phyloP scores from a whole-genome alignment of 2,113 vertebrate species.

The Hypanus sabinus region DNA sequence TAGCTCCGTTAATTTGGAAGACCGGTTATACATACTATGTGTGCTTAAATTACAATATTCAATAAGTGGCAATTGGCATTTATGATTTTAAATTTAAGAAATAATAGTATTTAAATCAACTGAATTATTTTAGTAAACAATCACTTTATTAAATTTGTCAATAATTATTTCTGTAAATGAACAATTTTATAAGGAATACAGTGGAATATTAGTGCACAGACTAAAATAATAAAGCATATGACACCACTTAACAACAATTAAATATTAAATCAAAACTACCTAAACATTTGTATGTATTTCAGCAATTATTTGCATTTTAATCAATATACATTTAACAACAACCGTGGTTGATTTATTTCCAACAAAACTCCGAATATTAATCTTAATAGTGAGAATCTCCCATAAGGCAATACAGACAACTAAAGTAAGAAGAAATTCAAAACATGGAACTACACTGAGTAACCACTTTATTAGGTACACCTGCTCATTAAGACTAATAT shows the following conservation, averaged over 20 bases:
- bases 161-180: constrained; percentile 9
- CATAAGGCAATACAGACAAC: neutral
- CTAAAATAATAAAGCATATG: neutral
- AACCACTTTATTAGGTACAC: too few species aligned
- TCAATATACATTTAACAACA: neutral
- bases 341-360: neutral
- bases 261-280: neutral
- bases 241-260: neutral
- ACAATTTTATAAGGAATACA: neutral
- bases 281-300: neutral
- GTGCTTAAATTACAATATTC: neutral
- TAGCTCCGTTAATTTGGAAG: neutral
- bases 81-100: neutral
- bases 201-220: neutral
- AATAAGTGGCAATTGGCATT: neutral
- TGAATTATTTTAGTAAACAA: neutral
- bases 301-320: neutral
- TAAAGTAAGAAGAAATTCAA: neutral
- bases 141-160: neutral
- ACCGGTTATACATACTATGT: neutral
- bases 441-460: neutral
- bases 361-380: neutral
- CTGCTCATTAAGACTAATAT: too few species aligned
- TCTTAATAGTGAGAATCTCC: neutral
- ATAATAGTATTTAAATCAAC: neutral